phyloP scores from a whole-genome alignment of 2,888 invertebrate species.

The Isoperla grammatica region DNA sequence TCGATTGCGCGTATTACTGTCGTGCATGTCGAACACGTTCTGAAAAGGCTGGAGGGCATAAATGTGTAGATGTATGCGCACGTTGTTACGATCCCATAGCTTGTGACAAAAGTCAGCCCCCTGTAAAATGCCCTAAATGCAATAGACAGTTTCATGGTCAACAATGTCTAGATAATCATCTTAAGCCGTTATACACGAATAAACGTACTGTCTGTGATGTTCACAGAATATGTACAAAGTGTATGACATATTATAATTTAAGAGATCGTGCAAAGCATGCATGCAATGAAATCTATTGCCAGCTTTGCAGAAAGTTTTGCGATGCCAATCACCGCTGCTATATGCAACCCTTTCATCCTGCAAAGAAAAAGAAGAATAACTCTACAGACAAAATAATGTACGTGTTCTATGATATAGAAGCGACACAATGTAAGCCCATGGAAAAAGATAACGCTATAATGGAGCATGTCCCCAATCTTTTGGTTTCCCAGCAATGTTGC shows the following conservation, averaged over 20 bases:
- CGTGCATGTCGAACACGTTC: too few relatives aligned
- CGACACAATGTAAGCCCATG: neutral
- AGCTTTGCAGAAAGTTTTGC: neutral
- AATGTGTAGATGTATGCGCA: too few relatives aligned
- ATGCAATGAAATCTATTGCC: neutral
- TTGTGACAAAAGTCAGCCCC: too few relatives aligned
- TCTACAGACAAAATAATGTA: neutral
- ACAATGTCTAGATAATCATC: too few relatives aligned
- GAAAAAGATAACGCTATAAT: neutral
- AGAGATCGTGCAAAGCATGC: neutral
- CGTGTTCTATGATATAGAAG: neutral
- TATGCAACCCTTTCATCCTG: neutral
- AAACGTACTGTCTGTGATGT: too few relatives aligned
- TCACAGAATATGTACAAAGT: neutral
- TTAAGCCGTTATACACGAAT: too few relatives aligned
- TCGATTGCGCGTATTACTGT: too few relatives aligned
- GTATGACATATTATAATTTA: neutral
- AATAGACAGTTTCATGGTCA: too few relatives aligned
- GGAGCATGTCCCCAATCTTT: neutral
- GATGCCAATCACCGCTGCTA: neutral
- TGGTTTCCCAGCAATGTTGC: neutral
- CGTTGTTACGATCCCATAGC: too few relatives aligned
- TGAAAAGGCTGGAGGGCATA: too few relatives aligned
- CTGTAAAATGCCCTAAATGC: too few relatives aligned
- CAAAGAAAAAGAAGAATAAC: neutral